Percentiles rank a stretch among this genome's conserved stretches.
These are phyloP conservation scores for Scaptodrosophila latifasciaeformis DNA, from an alignment of 2,888 invertebrate species.

Conservation along the genomic window DNA sequence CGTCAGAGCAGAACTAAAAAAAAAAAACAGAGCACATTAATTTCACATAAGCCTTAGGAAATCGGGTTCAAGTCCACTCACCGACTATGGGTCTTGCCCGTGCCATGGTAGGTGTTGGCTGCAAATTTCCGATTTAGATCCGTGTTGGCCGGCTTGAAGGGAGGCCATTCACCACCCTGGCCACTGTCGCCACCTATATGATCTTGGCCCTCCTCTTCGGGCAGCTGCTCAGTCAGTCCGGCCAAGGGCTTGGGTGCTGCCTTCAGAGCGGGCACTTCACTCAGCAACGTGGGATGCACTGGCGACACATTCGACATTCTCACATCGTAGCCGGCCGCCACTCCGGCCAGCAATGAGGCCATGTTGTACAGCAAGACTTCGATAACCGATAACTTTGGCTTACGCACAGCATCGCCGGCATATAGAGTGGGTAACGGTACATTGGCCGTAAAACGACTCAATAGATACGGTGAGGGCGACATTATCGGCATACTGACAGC, in stretches of 20 bases:
- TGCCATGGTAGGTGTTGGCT: slow-evolving; percentile 94
- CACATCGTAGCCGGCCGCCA: slow-evolving; percentile 94
- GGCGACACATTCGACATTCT: slow-evolving; percentile 90
- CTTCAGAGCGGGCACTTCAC: slow-evolving; percentile 77
- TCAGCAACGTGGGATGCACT: slow-evolving; percentile 85
- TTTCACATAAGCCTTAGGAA: background rate
- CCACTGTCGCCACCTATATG: background rate
- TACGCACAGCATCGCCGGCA: slow-evolving; percentile 80
- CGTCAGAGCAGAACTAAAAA: slow-evolving; percentile 7
- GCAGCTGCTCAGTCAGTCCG: background rate
- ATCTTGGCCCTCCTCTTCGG: background rate
- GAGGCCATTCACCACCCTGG: background rate
- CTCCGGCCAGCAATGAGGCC: slow-evolving; percentile 91
- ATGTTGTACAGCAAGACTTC: slow-evolving; percentile 86
- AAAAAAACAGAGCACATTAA: background rate
- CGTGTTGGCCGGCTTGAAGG: background rate
- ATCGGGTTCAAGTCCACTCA: slow-evolving; percentile 57
- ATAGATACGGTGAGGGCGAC: slow-evolving; percentile 73
- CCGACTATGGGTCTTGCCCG: slow-evolving; percentile 80
- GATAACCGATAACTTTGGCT: slow-evolving; percentile 74
- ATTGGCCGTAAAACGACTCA: slow-evolving; percentile 73
- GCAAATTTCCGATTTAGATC: slow-evolving; percentile 71
- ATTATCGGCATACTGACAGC: slow-evolving; percentile 64
- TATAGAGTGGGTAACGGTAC: slow-evolving; percentile 89
- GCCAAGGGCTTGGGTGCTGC: slow-evolving; percentile 54